Percentiles rank a stretch among this genome's conserved stretches.
Conservation (phyloP, 2,888 invertebrate species). For the Itoplectis maculator region DNA sequence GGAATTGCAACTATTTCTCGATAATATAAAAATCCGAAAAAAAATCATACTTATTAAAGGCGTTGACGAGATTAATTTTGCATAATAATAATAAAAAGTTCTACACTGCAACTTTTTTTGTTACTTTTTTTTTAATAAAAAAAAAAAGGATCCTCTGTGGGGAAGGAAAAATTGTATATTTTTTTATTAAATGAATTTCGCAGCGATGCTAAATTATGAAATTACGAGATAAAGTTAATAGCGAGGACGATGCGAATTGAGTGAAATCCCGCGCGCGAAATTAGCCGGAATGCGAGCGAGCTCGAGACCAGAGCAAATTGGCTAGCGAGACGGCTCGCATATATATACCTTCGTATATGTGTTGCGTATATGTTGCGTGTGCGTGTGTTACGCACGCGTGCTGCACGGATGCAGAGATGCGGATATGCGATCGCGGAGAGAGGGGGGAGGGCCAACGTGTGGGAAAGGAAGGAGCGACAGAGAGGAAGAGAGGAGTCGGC, state of each 20-base stretch:
- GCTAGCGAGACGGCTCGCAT: background rate
- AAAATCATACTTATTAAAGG: no score
- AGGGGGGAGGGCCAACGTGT: conserved; percentile 54
- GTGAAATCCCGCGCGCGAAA: background rate
- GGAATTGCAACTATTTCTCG: no score
- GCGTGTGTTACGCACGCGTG: conserved; percentile 56
- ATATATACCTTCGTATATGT: conserved; percentile 13
- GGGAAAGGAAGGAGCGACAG: conserved; percentile 38
- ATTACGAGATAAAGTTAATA: background rate
- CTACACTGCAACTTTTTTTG: no score
- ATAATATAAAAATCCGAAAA: no score
- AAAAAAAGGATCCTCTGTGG: no score
- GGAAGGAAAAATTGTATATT: no score
- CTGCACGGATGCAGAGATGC: conserved; percentile 51
- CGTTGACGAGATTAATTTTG: no score
- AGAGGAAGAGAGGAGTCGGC: conserved; percentile 41
- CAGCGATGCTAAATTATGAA: no score
- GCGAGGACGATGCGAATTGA: background rate
- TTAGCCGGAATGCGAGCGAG: background rate
- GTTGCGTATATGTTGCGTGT: conserved; percentile 36
- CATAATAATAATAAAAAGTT: no score
- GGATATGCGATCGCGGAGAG: conserved; percentile 54
- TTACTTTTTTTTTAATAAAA: no score
- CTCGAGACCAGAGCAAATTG: conserved; percentile 8
- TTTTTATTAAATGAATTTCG: no score